Evolutionary conservation across 2,113 vertebrate genomes (phyloP), one percentile per base, ranked within the genome.

Genomic region (Corythornis cristatus): DNA sequence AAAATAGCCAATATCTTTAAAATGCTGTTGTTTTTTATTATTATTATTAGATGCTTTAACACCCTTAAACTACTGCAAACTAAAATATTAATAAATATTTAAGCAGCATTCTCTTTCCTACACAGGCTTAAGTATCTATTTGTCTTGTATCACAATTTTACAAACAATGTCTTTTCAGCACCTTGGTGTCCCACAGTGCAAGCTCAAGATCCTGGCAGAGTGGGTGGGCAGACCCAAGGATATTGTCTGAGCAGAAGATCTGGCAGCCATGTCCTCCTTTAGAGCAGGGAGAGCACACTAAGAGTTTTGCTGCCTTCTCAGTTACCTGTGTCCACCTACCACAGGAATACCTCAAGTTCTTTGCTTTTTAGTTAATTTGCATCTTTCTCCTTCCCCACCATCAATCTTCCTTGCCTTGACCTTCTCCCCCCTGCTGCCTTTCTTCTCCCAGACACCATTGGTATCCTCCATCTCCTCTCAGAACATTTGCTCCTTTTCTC

Each of bases 1-100:
- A 74, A 84, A 93, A 94, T 92, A 94, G 93, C 95, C 93, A 66
- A 95, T 77, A 67, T 43, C 56, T 89, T 87, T 64, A 82, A 85
- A 91, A 85, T 51, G 40, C 60, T 74, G 64, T 43, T 29, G n/a
- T 70, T 58, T 58, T 60, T 58, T 22, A 22, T 21, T 48, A 22
- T 50, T 46, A 62, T 68, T 83, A 89, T 89, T 77, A 81, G 87
- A 64, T 46, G 19, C 46, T 74, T 88, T 84, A 85, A 80, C 77
- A 88, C 35, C 43, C 40, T 78, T 80, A 88, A 91, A 91, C 23
- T 83, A 50, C 53, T 81, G 89, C 67, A 95, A 95, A 88, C 60
- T 21, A 7, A 94, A 96, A 60, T 35, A 71, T 26, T 25, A 90
- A 89, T 79, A 93, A 96, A 92, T 96, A 92, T 93, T 96, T 85